phyloP scores from a whole-genome alignment of 2,113 vertebrate species.

The Copsychus sechellarum region DNA sequence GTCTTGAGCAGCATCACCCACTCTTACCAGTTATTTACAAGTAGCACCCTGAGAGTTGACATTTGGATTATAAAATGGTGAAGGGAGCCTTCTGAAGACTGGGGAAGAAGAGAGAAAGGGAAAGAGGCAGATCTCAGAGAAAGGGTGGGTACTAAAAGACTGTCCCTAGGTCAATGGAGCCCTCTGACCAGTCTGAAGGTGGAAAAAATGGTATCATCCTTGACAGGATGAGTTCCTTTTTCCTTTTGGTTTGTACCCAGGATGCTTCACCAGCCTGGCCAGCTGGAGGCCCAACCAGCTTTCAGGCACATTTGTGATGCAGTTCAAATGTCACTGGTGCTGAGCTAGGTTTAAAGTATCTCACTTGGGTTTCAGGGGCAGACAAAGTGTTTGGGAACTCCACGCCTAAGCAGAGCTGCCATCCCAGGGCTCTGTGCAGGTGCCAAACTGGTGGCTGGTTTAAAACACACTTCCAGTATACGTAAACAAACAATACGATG shows the following conservation, averaged over 20 bases:
- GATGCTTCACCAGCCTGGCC: neutral
- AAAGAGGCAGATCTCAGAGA: neutral
- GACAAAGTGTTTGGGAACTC: neutral
- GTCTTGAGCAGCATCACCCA: neutral
- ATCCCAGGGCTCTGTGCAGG: neutral
- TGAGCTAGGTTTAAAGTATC: neutral
- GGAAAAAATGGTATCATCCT: rapidly evolving
- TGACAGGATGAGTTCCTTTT: neutral
- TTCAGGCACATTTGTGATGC: neutral
- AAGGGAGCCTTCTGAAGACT: neutral
- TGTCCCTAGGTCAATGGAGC: neutral
- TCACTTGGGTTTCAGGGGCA: neutral
- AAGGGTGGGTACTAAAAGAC: neutral
- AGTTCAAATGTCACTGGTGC: neutral
- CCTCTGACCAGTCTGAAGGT: neutral
- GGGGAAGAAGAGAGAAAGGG: neutral
- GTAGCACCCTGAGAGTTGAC: neutral
- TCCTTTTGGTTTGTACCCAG: neutral
- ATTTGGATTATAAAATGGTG: neutral
- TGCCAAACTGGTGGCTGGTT: neutral
- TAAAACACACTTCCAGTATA: neutral
- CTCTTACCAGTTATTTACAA: neutral
- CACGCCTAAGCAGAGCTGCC: neutral
- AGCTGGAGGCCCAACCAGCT: neutral
- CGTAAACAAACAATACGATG: neutral